A percentile compares a stretch with the other conserved stretches of the same genome.
Conservation (phyloP, 2,888 invertebrate genomes). For the Volucella zonaria region DNA sequence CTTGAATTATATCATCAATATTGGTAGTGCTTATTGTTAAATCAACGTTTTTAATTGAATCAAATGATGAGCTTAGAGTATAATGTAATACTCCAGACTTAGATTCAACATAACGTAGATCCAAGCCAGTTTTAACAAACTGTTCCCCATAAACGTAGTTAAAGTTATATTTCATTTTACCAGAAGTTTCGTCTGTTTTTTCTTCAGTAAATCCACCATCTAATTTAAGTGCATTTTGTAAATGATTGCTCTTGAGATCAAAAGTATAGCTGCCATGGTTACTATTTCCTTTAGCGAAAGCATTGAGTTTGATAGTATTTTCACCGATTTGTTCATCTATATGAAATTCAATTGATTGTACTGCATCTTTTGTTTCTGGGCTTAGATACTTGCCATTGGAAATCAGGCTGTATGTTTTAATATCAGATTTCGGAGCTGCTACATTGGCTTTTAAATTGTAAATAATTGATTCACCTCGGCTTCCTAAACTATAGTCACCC, state of each 20-base stretch:
- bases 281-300: slow-evolving; percentile 75
- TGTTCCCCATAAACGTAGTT: slow-evolving; percentile 81
- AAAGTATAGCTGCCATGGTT: slow-evolving; percentile 77
- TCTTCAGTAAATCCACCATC: slow-evolving; percentile 77
- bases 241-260: slow-evolving; percentile 75
- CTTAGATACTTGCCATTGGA: slow-evolving; percentile 80
- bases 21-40: slow-evolving; percentile 81
- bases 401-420: slow-evolving; percentile 81
- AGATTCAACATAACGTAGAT: slow-evolving; percentile 78
- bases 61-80: slow-evolving; percentile 83
- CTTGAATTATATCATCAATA: slow-evolving; percentile 81
- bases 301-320: slow-evolving; percentile 73
- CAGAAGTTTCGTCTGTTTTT: slow-evolving; percentile 76
- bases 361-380: slow-evolving; percentile 75
- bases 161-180: slow-evolving; percentile 75
- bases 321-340: slow-evolving; percentile 75
- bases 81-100: slow-evolving; percentile 83
- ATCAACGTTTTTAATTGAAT: slow-evolving; percentile 83
- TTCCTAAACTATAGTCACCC: slow-evolving; percentile 82
- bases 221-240: slow-evolving; percentile 76
- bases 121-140: slow-evolving; percentile 81
- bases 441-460: slow-evolving; percentile 83
- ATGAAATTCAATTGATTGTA: slow-evolving; percentile 75
- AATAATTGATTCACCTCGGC: slow-evolving; percentile 82
- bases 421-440: slow-evolving; percentile 84